Evolutionary conservation across 2,113 vertebrate genomes (phyloP).

Genomic region (Labeo rohita): DNA sequence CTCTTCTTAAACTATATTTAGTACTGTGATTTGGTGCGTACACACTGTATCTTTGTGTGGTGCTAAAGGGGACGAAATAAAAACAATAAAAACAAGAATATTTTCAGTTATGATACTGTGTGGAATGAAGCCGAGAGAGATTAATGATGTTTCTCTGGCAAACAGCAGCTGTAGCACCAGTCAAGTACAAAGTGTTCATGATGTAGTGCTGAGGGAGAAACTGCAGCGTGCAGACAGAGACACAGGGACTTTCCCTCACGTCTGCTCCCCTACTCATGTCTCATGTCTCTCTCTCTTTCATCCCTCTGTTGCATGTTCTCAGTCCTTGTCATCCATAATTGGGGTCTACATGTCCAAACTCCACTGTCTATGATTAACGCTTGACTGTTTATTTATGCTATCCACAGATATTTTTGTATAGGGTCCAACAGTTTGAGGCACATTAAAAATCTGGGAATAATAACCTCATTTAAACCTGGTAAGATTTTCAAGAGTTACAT

Average conservation of each 20-base stretch:
- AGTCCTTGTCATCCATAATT: conserved; percentile 3
- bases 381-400: background rate
- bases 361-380: background rate
- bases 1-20: too few species aligned
- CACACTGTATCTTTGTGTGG: background rate
- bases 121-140: conserved; percentile 3
- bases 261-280: background rate
- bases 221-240: background rate
- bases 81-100: background rate
- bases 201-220: background rate
- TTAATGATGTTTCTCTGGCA: conserved; percentile 28
- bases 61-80: background rate
- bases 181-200: conserved; percentile 23
- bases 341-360: background rate
- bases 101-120: background rate
- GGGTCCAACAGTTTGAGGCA: background rate
- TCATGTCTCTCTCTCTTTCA: background rate
- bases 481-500: background rate
- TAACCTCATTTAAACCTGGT: conserved; percentile 1
- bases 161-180: conserved; percentile 17
- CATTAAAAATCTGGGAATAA: background rate
- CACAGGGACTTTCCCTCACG: background rate
- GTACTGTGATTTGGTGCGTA: background rate
- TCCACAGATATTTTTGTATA: background rate
- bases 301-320: background rate